phyloP scores from a whole-genome alignment of 2,888 invertebrate genomes.

The Chouioia cunea region DNA sequence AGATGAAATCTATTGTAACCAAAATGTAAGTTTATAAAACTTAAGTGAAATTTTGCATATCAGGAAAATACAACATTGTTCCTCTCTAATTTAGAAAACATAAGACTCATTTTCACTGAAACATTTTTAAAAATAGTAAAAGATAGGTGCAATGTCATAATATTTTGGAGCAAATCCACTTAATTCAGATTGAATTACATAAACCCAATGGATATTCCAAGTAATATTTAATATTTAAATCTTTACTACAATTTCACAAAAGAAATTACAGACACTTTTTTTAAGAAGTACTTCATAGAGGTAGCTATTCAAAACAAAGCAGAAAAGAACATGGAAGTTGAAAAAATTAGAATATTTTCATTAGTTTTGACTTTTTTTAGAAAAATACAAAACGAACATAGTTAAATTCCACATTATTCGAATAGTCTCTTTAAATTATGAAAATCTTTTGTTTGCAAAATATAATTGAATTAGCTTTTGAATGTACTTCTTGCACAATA shows the following conservation, averaged over 20 bases:
- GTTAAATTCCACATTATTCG: constrained; percentile 4
- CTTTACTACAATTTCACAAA: not conserved
- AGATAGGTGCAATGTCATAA: constrained; percentile 11
- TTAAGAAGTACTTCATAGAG: constrained; percentile 28
- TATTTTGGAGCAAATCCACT: constrained; percentile 22
- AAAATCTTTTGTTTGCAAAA: constrained; percentile 4
- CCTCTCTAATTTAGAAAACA: constrained; percentile 4
- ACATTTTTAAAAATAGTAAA: constrained; percentile 41
- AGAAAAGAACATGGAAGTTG: constrained; percentile 2
- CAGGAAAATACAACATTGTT: constrained; percentile 13
- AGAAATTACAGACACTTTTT: constrained; percentile 7
- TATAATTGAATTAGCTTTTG: constrained; percentile 28
- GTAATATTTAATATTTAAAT: not conserved
- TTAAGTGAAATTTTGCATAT: constrained; percentile 6
- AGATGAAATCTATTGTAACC: constrained; percentile 2
- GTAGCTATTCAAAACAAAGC: constrained; percentile 3
- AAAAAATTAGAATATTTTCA: not conserved
- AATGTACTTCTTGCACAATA: constrained; percentile 38
- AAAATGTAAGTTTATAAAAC: constrained; percentile 9
- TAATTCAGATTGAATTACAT: constrained; percentile 5
- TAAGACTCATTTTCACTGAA: constrained; percentile 23
- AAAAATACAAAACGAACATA: constrained; percentile 31
- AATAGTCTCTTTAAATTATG: not conserved
- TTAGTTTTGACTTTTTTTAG: constrained; percentile 9
- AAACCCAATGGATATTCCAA: not conserved